These are phyloP conservation scores for Eilema caniola DNA, from an alignment of 2,888 invertebrate genomes.

Conservation along the genomic window DNA sequence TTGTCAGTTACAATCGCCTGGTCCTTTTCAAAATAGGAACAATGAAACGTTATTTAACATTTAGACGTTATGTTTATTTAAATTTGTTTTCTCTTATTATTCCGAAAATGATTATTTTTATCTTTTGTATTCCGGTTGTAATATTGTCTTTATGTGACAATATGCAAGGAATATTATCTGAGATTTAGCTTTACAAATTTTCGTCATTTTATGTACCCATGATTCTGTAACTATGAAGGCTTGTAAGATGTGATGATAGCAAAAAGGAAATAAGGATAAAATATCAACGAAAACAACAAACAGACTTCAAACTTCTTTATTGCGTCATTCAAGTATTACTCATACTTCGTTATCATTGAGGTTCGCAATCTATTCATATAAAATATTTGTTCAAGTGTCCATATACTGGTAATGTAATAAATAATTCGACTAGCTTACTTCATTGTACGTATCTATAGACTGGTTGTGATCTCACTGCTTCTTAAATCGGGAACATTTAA, in stretches of 20 bases:
- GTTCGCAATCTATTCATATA: constrained; percentile 30
- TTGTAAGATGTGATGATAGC: too few relatives aligned
- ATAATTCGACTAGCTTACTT: constrained; percentile 57
- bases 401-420: constrained; percentile 60
- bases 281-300: constrained; percentile 9
- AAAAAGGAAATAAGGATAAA: background rate
- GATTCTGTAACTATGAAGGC: background rate
- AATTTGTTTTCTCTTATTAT: constrained; percentile 33
- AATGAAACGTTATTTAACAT: constrained; percentile 49
- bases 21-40: constrained; percentile 54
- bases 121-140: constrained; percentile 23
- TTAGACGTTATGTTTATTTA: constrained; percentile 51
- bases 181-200: background rate
- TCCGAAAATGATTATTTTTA: constrained; percentile 30
- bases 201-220: background rate
- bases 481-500: constrained; percentile 77
- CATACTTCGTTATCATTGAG: constrained; percentile 24
- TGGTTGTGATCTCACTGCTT: constrained; percentile 75
- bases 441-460: constrained; percentile 64
- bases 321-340: constrained; percentile 30
- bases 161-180: background rate
- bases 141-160: constrained; percentile 11
- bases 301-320: constrained; percentile 29
- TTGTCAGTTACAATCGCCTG: constrained; percentile 59
- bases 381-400: constrained; percentile 53